phyloP scores from a whole-genome alignment of 2,113 vertebrate genomes.

The Orientallactaga bullata region DNA sequence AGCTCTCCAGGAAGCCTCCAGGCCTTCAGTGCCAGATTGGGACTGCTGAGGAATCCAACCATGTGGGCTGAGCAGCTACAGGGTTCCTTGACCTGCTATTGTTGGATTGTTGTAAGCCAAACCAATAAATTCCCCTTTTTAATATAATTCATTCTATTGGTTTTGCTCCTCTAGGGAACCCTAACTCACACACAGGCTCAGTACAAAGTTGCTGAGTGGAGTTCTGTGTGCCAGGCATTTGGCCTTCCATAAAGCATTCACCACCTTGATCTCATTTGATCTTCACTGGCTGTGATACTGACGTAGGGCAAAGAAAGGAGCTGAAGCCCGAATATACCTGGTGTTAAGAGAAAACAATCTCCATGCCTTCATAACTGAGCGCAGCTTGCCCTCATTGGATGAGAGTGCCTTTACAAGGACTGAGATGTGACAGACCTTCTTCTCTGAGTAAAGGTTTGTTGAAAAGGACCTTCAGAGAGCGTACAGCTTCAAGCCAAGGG shows the following conservation, averaged over 20 bases:
- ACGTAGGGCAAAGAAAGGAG: background rate
- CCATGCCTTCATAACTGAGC: background rate
- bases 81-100: too few species aligned
- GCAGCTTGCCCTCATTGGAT: background rate
- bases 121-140: too few species aligned
- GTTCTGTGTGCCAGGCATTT: background rate
- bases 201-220: background rate
- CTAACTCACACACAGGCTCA: background rate
- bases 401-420: background rate
- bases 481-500: background rate
- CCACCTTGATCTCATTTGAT: background rate
- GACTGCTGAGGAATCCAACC: too few species aligned
- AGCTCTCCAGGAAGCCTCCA: too few species aligned
- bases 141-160: too few species aligned
- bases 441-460: background rate
- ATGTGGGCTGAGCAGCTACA: too few species aligned
- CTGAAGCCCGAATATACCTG: background rate
- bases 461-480: background rate
- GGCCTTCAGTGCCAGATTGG: too few species aligned
- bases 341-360: background rate
- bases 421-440: background rate
- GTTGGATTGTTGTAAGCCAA: too few species aligned
- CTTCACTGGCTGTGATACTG: background rate
- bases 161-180: too few species aligned
- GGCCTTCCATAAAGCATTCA: background rate